Evolutionary conservation across 2,797 vertebrate genomes (phyloP), one percentile per base, ranked within the genome.

Genomic region (Lagorchestes hirsutus): DNA sequence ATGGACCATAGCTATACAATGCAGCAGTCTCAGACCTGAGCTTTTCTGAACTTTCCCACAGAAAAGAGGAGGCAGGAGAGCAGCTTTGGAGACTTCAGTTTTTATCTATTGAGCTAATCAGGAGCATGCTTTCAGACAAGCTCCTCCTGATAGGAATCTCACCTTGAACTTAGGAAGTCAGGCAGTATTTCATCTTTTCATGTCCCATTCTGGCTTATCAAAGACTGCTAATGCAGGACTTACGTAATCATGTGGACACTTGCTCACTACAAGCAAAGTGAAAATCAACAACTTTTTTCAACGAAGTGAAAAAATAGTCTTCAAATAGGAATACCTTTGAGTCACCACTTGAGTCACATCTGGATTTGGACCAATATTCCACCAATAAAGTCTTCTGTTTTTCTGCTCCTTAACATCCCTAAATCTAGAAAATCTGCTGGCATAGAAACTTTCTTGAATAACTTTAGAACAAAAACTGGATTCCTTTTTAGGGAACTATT

Each of bases 211-310:
- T 2, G 92, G 28, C 13, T 87, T 46, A 87, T 55, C 52, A 92
- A 95, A 92, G 91, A 93, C 54, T 93, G 55, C 96, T 93, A 94
- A 92, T 28, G 50, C 52, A 90, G 34, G 29, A 95, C 28, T 95
- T 67, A 91, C 54, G 92, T 0, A 95, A 90, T 52, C 59, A 67
- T 56, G 52, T 62, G 59, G 13, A 22, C 46, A 31, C 3, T 22
- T 18, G 90, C 90, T 95, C 93, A 92, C 67, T 93, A 54, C 74
- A 57, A 96, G 95, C 40, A 58, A 52, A 97, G 56, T 54, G 74
- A 9, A 93, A 95, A 93, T 28, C 40, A 55, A 94, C 46, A 62
- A 54, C 74, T 46, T 40, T 87, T 96, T 97, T 97, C 54, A 94
- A 90, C 31, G 50, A 90, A 54, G 50, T 91, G 50, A 92, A 52